Evolutionary conservation across 2,888 invertebrate species (phyloP).

Genomic region (Harpalus rufipes): DNA sequence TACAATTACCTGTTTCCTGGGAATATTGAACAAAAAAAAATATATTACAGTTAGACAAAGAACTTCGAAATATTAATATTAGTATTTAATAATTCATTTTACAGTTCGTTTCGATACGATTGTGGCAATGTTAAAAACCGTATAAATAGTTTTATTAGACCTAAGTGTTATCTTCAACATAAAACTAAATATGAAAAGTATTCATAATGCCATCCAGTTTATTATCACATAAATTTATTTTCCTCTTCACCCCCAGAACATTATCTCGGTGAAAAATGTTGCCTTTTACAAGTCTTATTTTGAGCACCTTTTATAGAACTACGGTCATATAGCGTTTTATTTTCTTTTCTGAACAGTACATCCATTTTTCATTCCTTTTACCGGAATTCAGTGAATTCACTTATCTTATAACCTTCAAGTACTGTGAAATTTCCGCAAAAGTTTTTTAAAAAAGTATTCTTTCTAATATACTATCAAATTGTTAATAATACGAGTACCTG

Average conservation of each 20-base stretch:
- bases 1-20: too few species aligned
- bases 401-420: background rate
- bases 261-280: background rate
- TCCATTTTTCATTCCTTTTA: background rate
- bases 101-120: too few species aligned
- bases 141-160: too few species aligned
- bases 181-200: background rate
- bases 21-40: too few species aligned
- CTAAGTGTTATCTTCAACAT: too few species aligned
- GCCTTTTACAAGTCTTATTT: background rate
- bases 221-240: conserved; percentile 21
- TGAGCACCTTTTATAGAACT: background rate
- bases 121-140: too few species aligned
- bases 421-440: background rate
- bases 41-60: too few species aligned
- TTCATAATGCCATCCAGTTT: background rate
- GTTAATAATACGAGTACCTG: too few species aligned
- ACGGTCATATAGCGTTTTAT: background rate
- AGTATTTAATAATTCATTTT: too few species aligned
- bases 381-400: background rate
- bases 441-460: too few species aligned
- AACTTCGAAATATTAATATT: too few species aligned
- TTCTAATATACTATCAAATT: too few species aligned
- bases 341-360: background rate
- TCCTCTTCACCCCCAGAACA: background rate